Conservation (phyloP, 2,888 invertebrate species). For the Drosophila borealis region DNA sequence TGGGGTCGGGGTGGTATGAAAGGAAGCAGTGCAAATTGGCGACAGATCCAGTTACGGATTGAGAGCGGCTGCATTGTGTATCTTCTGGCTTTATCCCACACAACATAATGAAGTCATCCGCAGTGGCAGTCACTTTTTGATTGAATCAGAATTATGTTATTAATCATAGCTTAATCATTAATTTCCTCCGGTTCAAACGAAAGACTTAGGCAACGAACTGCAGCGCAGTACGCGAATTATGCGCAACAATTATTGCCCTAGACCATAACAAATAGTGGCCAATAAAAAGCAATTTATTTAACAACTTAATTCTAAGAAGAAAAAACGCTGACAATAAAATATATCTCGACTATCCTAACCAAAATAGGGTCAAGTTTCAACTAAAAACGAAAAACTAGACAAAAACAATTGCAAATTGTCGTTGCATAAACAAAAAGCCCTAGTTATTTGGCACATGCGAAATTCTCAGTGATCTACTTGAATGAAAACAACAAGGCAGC, state of each 20-base stretch:
- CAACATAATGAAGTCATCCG: conserved; percentile 60
- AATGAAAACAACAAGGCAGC: conserved; percentile 41
- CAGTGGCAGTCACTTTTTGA: conserved; percentile 50
- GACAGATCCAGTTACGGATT: conserved; percentile 60
- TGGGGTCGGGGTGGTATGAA: conserved; percentile 52
- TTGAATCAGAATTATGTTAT: conserved; percentile 61
- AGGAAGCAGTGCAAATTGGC: conserved; percentile 62
- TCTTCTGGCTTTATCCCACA: conserved; percentile 32
- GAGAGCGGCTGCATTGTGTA: conserved; percentile 45
- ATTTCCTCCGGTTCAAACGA: conserved; percentile 62
- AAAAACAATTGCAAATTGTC: conserved; percentile 51
- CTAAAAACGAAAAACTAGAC: conserved; percentile 11
- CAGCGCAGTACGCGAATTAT: conserved; percentile 7
- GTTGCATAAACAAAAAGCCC: conserved; percentile 58
- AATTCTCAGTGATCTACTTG: conserved; percentile 74
- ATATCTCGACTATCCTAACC: conserved; percentile 38
- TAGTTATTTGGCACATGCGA: conserved; percentile 76
- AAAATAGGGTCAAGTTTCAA: conserved; percentile 70
- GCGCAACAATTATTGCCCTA: conserved; percentile 59
- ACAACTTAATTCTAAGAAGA: conserved; percentile 65
- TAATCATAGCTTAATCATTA: conserved; percentile 68
- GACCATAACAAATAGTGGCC: conserved; percentile 51
- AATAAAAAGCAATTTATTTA: conserved; percentile 62
- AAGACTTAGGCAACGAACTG: conserved; percentile 69
- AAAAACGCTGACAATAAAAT: conserved; percentile 61